A percentile compares a stretch with the other conserved stretches of the same genome.
phyloP scores from a whole-genome alignment of 2,113 vertebrate species.

The Natator depressus region DNA sequence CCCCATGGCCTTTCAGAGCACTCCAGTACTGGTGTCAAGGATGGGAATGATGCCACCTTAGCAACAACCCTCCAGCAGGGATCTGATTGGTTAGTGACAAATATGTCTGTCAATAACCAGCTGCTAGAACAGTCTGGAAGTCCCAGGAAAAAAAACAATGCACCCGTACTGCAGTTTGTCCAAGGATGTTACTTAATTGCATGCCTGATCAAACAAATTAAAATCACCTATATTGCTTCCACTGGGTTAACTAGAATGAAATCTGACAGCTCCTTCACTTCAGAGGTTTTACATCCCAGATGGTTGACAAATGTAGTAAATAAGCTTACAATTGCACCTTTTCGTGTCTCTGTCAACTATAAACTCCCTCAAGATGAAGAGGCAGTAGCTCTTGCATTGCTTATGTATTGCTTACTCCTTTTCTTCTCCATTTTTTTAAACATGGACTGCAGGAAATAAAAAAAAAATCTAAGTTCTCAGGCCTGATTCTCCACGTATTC shows the following conservation, averaged over 20 bases:
- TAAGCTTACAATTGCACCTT: constrained; percentile 57
- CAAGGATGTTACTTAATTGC: not conserved
- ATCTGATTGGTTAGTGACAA: not conserved
- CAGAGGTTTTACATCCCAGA: constrained; percentile 40
- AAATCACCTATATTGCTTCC: constrained; percentile 6
- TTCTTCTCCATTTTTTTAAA: not conserved
- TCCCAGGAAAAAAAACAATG: not conserved
- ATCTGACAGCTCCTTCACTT: constrained; percentile 41
- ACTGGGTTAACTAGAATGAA: constrained; percentile 43
- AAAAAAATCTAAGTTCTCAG: not conserved
- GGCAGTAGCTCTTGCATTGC: constrained; percentile 24
- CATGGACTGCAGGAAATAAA: accelerated
- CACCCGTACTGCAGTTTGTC: not conserved
- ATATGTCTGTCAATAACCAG: not conserved
- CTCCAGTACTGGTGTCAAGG: not conserved
- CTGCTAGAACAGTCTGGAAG: not conserved
- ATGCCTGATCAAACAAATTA: constrained; percentile 28
- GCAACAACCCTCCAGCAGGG: not conserved
- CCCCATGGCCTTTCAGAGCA: not conserved
- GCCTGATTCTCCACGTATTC: not conserved
- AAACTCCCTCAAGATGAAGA: constrained; percentile 26
- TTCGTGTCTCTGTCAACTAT: constrained; percentile 44
- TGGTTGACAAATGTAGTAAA: constrained; percentile 64
- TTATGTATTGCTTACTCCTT: not conserved
- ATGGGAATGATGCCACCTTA: not conserved